A percentile compares a stretch with the other conserved stretches of the same genome.
Conservation (phyloP, 2,888 invertebrate species). For the Zygaena filipendulae region DNA sequence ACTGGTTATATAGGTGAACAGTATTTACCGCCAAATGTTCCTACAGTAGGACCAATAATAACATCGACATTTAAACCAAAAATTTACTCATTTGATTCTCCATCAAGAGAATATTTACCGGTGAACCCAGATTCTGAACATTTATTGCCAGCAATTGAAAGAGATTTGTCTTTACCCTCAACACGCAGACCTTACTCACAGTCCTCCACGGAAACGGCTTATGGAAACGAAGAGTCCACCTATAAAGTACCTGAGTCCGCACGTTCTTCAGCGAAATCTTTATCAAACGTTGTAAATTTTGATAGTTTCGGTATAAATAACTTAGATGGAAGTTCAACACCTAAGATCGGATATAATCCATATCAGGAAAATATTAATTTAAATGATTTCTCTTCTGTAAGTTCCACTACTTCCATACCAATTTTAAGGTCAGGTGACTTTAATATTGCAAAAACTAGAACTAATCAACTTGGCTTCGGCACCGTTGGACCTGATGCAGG, state of each 20-base stretch:
- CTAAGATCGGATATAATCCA: slow-evolving; percentile 34
- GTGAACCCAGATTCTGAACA: slow-evolving; percentile 13
- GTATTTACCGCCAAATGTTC: slow-evolving; percentile 41
- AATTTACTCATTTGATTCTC: slow-evolving; percentile 31
- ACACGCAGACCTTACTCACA: slow-evolving; percentile 10
- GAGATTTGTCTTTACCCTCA: slow-evolving; percentile 15
- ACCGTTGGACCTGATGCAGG: slow-evolving; percentile 58
- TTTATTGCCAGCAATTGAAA: slow-evolving; percentile 14
- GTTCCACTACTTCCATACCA: slow-evolving; percentile 25
- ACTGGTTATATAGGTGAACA: slow-evolving; percentile 39
- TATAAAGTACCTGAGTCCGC: slow-evolving; percentile 33
- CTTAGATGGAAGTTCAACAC: slow-evolving; percentile 21
- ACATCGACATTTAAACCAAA: slow-evolving; percentile 37
- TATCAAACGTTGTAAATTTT: slow-evolving; percentile 26
- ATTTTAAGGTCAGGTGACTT: slow-evolving; percentile 45
- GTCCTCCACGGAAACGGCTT: too few species aligned
- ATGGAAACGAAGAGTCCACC: too few species aligned
- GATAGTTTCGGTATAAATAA: slow-evolving; percentile 35
- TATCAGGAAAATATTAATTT: slow-evolving; percentile 32
- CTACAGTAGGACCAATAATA: slow-evolving; percentile 27
- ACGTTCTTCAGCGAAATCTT: too few species aligned
- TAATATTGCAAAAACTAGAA: slow-evolving; percentile 51
- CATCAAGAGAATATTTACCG: slow-evolving; percentile 24
- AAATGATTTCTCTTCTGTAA: slow-evolving; percentile 18
- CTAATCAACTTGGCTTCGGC: slow-evolving; percentile 52